Evolutionary conservation across 1,140 invertebrate species (phyloP).

Genomic region (Nasonia vitripennis): DNA sequence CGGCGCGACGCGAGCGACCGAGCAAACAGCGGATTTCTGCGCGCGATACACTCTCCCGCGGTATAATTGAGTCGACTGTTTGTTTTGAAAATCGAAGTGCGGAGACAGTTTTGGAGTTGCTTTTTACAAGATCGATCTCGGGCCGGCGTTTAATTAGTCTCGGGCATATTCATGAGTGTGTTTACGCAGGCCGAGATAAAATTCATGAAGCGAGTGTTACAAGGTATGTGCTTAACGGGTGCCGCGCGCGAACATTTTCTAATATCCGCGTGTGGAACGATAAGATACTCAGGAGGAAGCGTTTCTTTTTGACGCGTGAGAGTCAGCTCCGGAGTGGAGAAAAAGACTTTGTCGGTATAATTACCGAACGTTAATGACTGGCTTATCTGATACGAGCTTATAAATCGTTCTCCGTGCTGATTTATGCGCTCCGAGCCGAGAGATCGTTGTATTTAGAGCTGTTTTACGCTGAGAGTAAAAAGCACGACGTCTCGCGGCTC

Average conservation of each 20-base stretch:
- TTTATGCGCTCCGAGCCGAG: not conserved
- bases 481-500: not conserved
- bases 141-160: not conserved
- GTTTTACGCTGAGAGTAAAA: not conserved
- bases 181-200: constrained; percentile 6
- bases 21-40: not conserved
- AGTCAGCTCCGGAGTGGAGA: not conserved
- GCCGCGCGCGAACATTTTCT: constrained; percentile 25
- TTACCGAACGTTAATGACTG: not conserved
- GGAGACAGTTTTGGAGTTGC: not conserved
- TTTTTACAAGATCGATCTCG: not conserved
- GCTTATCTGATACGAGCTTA: not conserved
- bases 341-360: not conserved
- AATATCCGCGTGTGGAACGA: not conserved
- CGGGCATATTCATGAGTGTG: not conserved
- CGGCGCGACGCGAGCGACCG: too few relatives aligned
- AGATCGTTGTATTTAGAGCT: not conserved
- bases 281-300: constrained; percentile 23
- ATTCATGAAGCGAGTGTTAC: constrained; percentile 35
- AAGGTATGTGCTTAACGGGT: not conserved
- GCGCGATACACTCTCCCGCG: too few relatives aligned
- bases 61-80: not conserved
- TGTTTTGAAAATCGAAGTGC: not conserved
- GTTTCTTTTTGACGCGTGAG: not conserved
- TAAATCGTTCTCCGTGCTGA: not conserved